Percentiles rank a stretch among this genome's conserved stretches.
Conservation (phyloP, 2,113 vertebrate species). For the Laticauda colubrina region DNA sequence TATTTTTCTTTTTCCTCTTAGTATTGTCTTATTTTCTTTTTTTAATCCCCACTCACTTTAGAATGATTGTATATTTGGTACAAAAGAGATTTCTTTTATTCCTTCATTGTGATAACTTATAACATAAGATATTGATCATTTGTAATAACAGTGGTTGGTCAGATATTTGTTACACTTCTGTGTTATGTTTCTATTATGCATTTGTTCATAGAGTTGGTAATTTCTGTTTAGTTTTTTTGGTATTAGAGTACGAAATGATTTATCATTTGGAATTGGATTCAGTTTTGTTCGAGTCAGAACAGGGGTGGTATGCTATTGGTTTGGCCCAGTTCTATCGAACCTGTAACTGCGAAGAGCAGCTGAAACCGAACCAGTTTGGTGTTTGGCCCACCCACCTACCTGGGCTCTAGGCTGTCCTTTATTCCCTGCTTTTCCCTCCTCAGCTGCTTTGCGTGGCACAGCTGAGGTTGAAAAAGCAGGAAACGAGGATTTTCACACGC, state of each 20-base stretch:
- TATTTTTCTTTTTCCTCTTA: not conserved
- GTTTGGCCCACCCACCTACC: too few species aligned
- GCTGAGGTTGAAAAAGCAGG: too few species aligned
- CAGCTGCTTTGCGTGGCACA: too few species aligned
- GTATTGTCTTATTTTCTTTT: not conserved
- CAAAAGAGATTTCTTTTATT: not conserved
- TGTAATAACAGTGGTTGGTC: not conserved
- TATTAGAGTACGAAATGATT: not conserved
- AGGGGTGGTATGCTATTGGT: too few species aligned
- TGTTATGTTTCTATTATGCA: not conserved
- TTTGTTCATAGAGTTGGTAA: not conserved
- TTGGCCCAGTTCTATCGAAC: too few species aligned
- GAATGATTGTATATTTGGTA: not conserved
- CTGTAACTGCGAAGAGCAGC: too few species aligned
- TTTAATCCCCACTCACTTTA: not conserved
- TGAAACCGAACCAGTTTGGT: too few species aligned
- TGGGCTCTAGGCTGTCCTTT: too few species aligned
- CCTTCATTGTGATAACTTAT: not conserved
- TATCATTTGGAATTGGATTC: not conserved
- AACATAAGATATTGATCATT: not conserved
- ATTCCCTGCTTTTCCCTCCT: too few species aligned
- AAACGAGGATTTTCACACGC: too few species aligned
- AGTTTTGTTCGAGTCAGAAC: not conserved
- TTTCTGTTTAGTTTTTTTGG: not conserved
- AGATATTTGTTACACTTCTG: not conserved